Percentiles rank a stretch among this genome's conserved stretches.
phyloP scores from a whole-genome alignment of 2,797 vertebrate genomes.

The Merluccius polli region DNA sequence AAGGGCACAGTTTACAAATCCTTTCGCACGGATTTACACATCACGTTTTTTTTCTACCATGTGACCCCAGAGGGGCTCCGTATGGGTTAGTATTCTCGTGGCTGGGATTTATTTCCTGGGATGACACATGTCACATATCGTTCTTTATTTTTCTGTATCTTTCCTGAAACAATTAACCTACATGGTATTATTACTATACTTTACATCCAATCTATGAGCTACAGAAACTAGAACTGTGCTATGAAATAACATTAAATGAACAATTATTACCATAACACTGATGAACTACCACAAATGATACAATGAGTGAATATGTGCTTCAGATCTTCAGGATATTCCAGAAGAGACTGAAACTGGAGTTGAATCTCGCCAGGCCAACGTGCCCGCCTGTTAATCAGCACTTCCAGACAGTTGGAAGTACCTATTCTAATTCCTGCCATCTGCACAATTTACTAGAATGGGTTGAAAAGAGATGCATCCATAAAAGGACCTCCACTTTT shows the following conservation, averaged over 20 bases:
- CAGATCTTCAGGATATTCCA: conserved; percentile 90
- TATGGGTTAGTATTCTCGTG: too few species aligned
- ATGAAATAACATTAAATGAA: background rate
- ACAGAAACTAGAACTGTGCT: background rate
- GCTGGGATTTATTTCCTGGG: too few species aligned
- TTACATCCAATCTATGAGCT: background rate
- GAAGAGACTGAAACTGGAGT: conserved; percentile 83
- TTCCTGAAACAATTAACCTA: background rate
- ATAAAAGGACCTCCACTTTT: background rate
- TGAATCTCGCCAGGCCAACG: conserved; percentile 58
- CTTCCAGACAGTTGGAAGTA: background rate
- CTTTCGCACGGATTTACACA: too few species aligned
- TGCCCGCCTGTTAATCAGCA: conserved; percentile 28
- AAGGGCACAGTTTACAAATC: too few species aligned
- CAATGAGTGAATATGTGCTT: background rate
- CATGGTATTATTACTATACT: background rate
- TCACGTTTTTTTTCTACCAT: too few species aligned
- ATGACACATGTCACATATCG: too few species aligned
- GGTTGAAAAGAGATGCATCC: background rate
- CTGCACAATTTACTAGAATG: background rate
- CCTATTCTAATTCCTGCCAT: background rate
- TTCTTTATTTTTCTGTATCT: background rate
- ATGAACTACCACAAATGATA: background rate
- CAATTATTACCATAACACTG: background rate
- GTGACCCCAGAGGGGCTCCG: too few species aligned